Evolutionary conservation across 1,140 invertebrate species (phyloP), one percentile per base, ranked within the genome.

Genomic region (Nasonia vitripennis): DNA sequence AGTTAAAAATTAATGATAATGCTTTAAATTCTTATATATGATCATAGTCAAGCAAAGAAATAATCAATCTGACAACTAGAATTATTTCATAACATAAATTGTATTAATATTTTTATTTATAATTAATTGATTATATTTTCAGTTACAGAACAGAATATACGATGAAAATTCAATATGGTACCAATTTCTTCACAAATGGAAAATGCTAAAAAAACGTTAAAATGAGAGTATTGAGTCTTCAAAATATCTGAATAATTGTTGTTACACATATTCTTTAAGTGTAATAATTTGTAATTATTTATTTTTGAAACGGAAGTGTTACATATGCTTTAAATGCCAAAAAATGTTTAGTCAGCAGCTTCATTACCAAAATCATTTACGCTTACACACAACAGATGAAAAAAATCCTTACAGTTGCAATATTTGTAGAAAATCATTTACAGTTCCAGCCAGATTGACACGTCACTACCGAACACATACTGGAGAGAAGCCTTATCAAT

Each of bases 381-480:
- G 94, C 81, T 94, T 94, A 2, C 95, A 96, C 87, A 90, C 93
- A n/a, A 95, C 95, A 86, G 93, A 95, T n/a, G 92, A 91, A 45
- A 94, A 95, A 10, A 97, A 97, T 92, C 96, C 96, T 7, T 97
- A 98, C 92, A 95, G 96, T 68, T 99, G 98, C 92, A 97, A 97
- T 90, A 96, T 98, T 83, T 99, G 98, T 93, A 95, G 96, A 83
- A 99, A 99, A 91, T 98, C 97, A 0, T 98, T 98, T 92, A 96
- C 97, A 5, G 97, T 98, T 23, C 97, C 97, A 5, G 98, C 97
- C n/a, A 93, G 98, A 73, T 94, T 99, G 80, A 97, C 97, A 1
- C 95, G 98, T 10, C 98, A 99, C 91, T 98, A 98, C 92, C 95
- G 97, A 55, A 98, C 97, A 0, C 97, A 98, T 90, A 98, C 97